A percentile compares a stretch with the other conserved stretches of the same genome.
phyloP scores from a whole-genome alignment of 2,113 vertebrate genomes.

The Ahaetulla prasina region DNA sequence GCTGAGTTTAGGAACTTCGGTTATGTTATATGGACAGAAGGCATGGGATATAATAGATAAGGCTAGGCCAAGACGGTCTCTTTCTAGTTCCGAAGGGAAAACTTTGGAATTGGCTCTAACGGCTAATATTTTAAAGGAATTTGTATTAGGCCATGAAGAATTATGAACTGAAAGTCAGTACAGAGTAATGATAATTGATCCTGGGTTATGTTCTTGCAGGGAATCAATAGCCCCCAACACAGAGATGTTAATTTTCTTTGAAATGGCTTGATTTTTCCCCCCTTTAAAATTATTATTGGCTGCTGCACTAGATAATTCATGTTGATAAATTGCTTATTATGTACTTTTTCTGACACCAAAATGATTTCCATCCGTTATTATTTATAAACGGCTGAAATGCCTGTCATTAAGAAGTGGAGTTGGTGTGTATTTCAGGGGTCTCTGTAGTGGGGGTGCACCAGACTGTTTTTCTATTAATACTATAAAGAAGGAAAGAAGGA shows the following conservation, averaged over 20 bases:
- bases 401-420: background rate
- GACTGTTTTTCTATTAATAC: background rate
- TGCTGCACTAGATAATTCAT: background rate
- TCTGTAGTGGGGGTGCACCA: background rate
- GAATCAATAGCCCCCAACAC: conserved; percentile 15
- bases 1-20: background rate
- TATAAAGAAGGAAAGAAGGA: background rate
- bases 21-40: background rate
- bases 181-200: conserved; percentile 27
- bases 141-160: background rate
- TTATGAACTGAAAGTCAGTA: background rate
- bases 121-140: conserved; percentile 17
- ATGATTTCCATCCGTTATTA: background rate
- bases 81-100: background rate
- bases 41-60: background rate
- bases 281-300: background rate
- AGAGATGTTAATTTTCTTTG: background rate
- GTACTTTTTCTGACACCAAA: background rate
- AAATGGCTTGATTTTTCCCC: background rate
- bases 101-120: conserved; percentile 8
- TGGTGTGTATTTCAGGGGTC: background rate
- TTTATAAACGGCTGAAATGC: background rate
- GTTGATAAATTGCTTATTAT: background rate
- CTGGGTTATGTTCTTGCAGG: conserved; percentile 7
- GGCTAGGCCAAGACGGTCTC: background rate